These are phyloP conservation scores for Brachyalestes nurse DNA, from an alignment of 2,797 vertebrate species.

Conservation along the genomic window DNA sequence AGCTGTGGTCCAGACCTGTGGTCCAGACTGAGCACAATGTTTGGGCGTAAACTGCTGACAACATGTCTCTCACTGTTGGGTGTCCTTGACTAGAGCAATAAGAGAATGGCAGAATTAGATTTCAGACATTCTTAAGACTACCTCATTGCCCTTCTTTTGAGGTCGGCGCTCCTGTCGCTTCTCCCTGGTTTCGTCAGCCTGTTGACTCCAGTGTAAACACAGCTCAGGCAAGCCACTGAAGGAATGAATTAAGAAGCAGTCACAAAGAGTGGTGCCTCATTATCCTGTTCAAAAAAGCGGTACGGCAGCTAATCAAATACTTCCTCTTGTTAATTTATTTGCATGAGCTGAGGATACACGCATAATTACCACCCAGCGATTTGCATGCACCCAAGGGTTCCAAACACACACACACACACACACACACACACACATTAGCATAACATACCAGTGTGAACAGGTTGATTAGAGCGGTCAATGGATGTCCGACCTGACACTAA, in stretches of 20 bases:
- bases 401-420: conserved; percentile 2
- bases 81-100: conserved; percentile 37
- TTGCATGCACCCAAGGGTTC: conserved; percentile 26
- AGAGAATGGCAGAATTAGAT: conserved; percentile 22
- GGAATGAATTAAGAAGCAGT: not conserved
- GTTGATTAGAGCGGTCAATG: not conserved
- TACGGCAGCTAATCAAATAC: not conserved
- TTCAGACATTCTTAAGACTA: conserved; percentile 6
- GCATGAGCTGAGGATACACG: not conserved
- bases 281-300: not conserved
- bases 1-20: conserved; percentile 31
- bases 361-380: conserved; percentile 15
- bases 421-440: conserved; percentile 6
- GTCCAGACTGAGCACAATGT: not conserved
- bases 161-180: conserved; percentile 1
- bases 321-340: conserved; percentile 16
- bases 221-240: not conserved
- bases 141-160: not conserved
- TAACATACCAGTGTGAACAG: not conserved
- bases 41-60: conserved; percentile 26
- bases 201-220: conserved; percentile 3
- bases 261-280: not conserved
- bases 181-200: conserved; percentile 5
- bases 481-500: conserved; percentile 5
- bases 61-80: conserved; percentile 13